Percentiles rank a stretch among this genome's conserved stretches.
These are phyloP conservation scores for Ammodytes dubius DNA, from an alignment of 2,113 vertebrate species.

Conservation along the genomic window DNA sequence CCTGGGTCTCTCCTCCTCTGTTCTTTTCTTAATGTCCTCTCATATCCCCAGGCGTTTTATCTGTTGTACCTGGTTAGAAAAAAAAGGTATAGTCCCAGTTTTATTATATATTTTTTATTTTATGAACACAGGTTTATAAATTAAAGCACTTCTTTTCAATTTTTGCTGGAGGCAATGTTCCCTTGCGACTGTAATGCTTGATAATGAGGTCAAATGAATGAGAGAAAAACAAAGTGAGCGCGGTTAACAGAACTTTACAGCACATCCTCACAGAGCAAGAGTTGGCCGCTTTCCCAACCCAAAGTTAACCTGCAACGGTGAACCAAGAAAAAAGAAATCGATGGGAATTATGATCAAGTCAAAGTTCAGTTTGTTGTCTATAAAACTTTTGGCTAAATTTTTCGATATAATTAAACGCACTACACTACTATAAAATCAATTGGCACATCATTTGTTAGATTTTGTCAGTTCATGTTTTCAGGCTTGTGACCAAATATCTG, in stretches of 20 bases:
- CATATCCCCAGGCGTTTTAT: conserved; percentile 33
- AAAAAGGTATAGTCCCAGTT: background rate
- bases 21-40: conserved; percentile 10
- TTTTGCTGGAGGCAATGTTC: conserved; percentile 53
- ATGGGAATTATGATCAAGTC: background rate
- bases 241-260: conserved; percentile 35
- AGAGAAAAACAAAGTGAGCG: conserved; percentile 12
- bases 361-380: background rate
- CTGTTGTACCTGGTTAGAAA: conserved; percentile 30
- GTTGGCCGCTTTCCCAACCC: background rate
- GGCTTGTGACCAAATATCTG: too few relatives aligned
- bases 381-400: too few relatives aligned
- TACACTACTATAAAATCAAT: too few relatives aligned
- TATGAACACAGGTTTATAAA: conserved; percentile 38
- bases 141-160: conserved; percentile 40
- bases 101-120: conserved; percentile 1
- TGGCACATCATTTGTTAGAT: too few relatives aligned
- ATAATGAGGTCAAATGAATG: conserved; percentile 67
- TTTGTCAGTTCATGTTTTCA: too few relatives aligned
- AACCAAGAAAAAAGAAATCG: background rate
- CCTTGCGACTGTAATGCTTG: conserved; percentile 43
- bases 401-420: too few relatives aligned
- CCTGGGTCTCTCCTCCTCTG: background rate
- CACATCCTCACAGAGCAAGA: conserved; percentile 7
- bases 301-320: background rate